These are phyloP conservation scores for Galleria mellonella DNA, from an alignment of 1,140 invertebrate genomes.

Conservation along the genomic window DNA sequence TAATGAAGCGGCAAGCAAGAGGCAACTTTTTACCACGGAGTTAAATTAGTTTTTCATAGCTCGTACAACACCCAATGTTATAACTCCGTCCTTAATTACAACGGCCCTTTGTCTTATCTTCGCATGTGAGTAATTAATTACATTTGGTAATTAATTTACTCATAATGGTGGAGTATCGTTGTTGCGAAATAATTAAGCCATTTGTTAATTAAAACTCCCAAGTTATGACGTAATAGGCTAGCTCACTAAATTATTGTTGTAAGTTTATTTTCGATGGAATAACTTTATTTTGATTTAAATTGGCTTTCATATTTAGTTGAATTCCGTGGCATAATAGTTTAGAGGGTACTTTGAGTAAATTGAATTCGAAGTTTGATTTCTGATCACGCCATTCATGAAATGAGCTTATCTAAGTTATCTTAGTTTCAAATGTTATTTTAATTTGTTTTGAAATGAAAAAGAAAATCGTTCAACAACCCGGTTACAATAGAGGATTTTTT, in stretches of 20 bases:
- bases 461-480: too few relatives aligned
- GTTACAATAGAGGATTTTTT: too few relatives aligned
- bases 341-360: too few relatives aligned
- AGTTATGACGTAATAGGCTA: neutral
- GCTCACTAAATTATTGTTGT: neutral
- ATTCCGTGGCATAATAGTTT: too few relatives aligned
- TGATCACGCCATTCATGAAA: too few relatives aligned
- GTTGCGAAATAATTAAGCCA: constrained; percentile 38
- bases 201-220: constrained; percentile 41
- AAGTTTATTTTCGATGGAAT: neutral
- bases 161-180: constrained; percentile 41
- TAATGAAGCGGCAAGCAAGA: too few relatives aligned
- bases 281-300: neutral
- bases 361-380: too few relatives aligned
- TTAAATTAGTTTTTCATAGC: constrained; percentile 62
- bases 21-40: constrained; percentile 41
- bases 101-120: constrained; percentile 49
- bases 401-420: too few relatives aligned
- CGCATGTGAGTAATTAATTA: constrained; percentile 60
- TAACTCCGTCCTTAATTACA: constrained; percentile 42
- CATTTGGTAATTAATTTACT: constrained; percentile 54
- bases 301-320: neutral
- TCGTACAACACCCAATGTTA: constrained; percentile 32
- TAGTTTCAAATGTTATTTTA: too few relatives aligned
- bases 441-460: too few relatives aligned